These are phyloP conservation scores for Falcunculus frontatus DNA, from an alignment of 2,113 vertebrate species.

Conservation along the genomic window DNA sequence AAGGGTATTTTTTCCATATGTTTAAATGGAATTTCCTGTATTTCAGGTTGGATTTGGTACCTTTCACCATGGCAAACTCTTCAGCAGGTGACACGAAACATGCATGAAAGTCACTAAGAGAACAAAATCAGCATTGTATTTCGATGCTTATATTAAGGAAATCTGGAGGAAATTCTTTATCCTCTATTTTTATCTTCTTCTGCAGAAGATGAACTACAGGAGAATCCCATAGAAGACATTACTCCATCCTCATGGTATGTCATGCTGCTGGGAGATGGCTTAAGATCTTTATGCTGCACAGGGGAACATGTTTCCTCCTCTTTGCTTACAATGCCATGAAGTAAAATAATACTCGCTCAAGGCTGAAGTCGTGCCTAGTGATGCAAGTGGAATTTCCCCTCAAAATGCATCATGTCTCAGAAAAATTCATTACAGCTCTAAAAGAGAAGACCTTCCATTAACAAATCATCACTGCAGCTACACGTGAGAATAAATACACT, in stretches of 20 bases:
- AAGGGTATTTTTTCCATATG: fast-evolving
- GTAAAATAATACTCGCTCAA: background rate
- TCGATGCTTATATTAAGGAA: background rate
- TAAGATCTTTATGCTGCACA: background rate
- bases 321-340: background rate
- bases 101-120: background rate
- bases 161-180: background rate
- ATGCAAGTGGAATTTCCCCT: background rate
- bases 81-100: background rate
- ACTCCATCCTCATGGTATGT: background rate
- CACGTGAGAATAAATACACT: background rate
- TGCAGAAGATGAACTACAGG: background rate
- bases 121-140: background rate
- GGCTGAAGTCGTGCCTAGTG: background rate
- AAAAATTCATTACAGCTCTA: background rate
- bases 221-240: background rate
- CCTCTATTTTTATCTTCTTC: background rate
- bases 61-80: background rate
- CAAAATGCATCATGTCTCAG: background rate
- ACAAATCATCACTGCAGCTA: background rate
- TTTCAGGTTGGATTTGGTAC: background rate
- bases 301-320: background rate
- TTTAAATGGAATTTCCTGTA: background rate
- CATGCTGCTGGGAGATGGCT: background rate
- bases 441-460: background rate